Evolutionary conservation across 2,113 vertebrate species (phyloP).

Genomic region (Vulpes vulpes): DNA sequence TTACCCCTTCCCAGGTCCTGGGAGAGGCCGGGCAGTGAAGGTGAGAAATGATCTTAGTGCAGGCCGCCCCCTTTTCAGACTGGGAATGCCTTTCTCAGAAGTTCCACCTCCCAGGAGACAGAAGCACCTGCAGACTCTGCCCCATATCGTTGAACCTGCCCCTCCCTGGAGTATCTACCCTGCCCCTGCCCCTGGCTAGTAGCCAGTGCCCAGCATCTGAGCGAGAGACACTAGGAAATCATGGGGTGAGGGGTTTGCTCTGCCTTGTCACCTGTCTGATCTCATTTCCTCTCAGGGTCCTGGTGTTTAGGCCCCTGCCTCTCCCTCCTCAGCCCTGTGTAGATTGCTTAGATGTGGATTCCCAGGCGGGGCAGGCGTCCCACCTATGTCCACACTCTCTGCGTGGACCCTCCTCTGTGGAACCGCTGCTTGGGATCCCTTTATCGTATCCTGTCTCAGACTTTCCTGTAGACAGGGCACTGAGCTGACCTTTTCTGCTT

Average conservation of each 20-base stretch:
- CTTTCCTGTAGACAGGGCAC: not conserved
- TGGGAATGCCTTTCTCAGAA: not conserved
- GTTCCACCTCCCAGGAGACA: not conserved
- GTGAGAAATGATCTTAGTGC: not conserved
- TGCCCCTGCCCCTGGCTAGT: not conserved
- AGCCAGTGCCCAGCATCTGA: not conserved
- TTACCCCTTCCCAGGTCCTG: not conserved
- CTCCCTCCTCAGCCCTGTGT: not conserved
- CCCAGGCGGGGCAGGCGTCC: not conserved
- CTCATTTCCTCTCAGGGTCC: not conserved
- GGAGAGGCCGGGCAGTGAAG: not conserved
- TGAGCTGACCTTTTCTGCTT: not conserved
- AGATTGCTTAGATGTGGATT: not conserved
- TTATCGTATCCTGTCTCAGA: not conserved
- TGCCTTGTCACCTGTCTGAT: not conserved
- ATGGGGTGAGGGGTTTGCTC: not conserved
- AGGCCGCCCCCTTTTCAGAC: not conserved
- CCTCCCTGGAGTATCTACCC: fast-evolving
- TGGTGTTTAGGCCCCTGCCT: not conserved
- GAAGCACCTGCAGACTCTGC: not conserved
- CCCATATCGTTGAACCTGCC: not conserved
- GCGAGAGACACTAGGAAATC: not conserved
- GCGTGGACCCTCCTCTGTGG: not conserved
- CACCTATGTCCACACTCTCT: not conserved
- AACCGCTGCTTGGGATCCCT: not conserved